A percentile compares a stretch with the other conserved stretches of the same genome.
Conservation (phyloP, 2,113 vertebrate species). For the Thamnaconus septentrionalis region DNA sequence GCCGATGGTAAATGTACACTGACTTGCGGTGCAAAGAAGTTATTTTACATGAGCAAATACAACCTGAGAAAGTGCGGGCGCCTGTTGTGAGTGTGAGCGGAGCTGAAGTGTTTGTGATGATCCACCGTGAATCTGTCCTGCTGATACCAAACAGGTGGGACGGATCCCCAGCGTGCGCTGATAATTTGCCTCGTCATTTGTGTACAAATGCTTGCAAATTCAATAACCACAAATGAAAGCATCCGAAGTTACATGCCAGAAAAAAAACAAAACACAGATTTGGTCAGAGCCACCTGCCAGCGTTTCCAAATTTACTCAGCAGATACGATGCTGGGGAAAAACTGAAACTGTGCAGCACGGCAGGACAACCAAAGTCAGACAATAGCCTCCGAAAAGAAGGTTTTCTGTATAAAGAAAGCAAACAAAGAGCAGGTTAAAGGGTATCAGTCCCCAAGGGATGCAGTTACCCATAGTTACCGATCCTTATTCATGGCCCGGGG, state of each 20-base stretch:
- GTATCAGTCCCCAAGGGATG: conserved; percentile 62
- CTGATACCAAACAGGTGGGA: conserved; percentile 27
- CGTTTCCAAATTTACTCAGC: conserved; percentile 18
- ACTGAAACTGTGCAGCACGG: not conserved
- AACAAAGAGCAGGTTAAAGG: conserved; percentile 68
- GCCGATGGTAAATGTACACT: too few species aligned
- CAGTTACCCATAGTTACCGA: conserved; percentile 72
- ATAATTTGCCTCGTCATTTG: conserved; percentile 30
- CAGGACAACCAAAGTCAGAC: not conserved
- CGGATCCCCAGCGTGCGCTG: conserved; percentile 29
- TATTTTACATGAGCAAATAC: too few species aligned
- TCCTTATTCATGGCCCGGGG: conserved; percentile 22
- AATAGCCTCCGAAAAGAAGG: not conserved
- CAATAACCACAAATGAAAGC: conserved; percentile 40
- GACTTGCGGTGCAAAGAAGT: too few species aligned
- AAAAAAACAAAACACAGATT: conserved; percentile 25
- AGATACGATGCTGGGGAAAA: not conserved
- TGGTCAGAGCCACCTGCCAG: conserved; percentile 28
- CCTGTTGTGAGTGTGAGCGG: not conserved
- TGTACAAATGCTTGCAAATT: conserved; percentile 61
- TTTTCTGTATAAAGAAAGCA: conserved; percentile 24
- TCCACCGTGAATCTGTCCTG: conserved; percentile 22
- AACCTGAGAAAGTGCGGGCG: not conserved
- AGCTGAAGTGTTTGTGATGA: not conserved
- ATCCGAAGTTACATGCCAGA: conserved; percentile 33